Base-by-base conservation (phyloP, 37 sponge, comb jelly and placozoan genomes). In the Diacarnus erythraeanus region DNA sequence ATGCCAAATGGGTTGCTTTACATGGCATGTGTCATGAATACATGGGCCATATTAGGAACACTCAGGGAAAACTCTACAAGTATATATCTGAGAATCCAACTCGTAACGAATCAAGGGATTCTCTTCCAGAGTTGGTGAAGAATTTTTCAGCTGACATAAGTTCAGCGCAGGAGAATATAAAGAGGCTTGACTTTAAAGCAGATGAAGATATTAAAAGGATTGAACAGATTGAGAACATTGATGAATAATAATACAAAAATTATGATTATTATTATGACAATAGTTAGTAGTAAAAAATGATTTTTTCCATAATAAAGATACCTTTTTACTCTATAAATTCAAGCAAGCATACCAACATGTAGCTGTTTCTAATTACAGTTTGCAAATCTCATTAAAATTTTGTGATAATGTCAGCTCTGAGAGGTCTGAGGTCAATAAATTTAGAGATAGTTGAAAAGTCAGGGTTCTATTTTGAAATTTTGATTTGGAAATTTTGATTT, bases 1-100 rank as follows among this genome's bases (percentile, higher is more conserved):
- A 60, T 64, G 33, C 25, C 57, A 68, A 75, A 81, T 80, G 2
- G 42, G 79, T 89, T 59, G 90, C 85, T n/a, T 69, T 90, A 10
- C 30, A 90, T 54, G 60, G 68, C 42, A 78, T 90, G 27, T 85
- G 86, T 30, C 35, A 20, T 8, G 57, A 54, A 0, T 90, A 90
- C 66, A 64, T 85, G 72, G 74, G 71, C 36, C 59, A 68, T 6
- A 85, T 90, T 65, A 85, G 64, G 43, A 58, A 72, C 59, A 90
- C 91, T 12, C 91, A 84, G 57, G 29, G 71, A 64, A 67, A 69
- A 34, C 75, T 89, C 36, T 89, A 89, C 59, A 10, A 38, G 33
- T 89, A 89, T 64, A 39, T 89, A n/a, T 8, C 64, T 21, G 90
- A 89, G 57, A 80, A 83, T 60, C 90, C 84, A 9, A 74, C 80